Evolutionary conservation across 2,888 invertebrate species (phyloP).

Genomic region (Macrophya alboannulata): DNA sequence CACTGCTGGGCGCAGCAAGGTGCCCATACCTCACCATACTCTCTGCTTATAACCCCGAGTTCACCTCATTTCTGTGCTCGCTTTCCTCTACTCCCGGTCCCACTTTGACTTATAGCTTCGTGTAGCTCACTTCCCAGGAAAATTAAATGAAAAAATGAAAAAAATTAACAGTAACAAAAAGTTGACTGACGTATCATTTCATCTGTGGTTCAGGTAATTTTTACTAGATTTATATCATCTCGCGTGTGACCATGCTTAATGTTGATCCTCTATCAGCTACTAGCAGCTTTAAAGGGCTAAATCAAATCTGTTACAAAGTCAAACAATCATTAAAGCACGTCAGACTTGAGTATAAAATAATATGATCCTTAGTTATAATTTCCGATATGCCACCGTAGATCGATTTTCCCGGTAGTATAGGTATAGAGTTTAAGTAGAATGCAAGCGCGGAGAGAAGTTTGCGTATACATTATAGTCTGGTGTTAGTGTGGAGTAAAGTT

Average conservation of each 20-base stretch:
- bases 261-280: background rate
- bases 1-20: conserved; percentile 34
- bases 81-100: background rate
- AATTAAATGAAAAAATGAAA: background rate
- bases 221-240: background rate
- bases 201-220: background rate
- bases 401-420: background rate
- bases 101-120: conserved; percentile 14
- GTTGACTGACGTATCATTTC: background rate
- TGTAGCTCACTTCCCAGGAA: background rate
- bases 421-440: background rate
- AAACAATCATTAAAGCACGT: conserved; percentile 12
- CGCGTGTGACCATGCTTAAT: background rate
- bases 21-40: conserved; percentile 1
- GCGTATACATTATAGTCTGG: background rate
- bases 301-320: background rate
- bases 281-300: background rate
- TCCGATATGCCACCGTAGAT: background rate
- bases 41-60: background rate
- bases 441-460: background rate
- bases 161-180: background rate
- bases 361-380: background rate
- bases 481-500: background rate
- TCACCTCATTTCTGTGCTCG: conserved; percentile 26
- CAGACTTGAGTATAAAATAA: background rate